Evolutionary conservation across 2,888 invertebrate species (phyloP).

Genomic region (Sphaerophoria rueppellii): DNA sequence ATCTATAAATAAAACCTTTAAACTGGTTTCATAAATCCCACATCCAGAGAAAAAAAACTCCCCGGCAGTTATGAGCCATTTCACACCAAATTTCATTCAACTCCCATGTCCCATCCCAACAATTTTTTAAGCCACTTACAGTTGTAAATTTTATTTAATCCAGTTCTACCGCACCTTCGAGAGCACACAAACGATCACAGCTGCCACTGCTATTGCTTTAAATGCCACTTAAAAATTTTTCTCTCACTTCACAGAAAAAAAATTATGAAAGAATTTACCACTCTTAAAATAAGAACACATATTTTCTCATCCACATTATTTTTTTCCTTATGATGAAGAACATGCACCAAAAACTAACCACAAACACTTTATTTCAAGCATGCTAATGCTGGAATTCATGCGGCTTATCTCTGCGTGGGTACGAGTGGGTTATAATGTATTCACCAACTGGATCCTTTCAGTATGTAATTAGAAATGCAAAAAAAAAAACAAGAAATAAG

Average conservation of each 20-base stretch:
- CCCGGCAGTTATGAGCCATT: background rate
- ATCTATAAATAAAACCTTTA: too few relatives aligned
- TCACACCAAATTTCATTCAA: background rate
- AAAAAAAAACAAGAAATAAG: background rate
- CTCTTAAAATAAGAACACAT: background rate
- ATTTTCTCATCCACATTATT: background rate
- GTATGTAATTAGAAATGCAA: constrained; percentile 8
- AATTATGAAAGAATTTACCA: background rate
- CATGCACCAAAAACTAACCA: constrained; percentile 9
- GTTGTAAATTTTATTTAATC: constrained; percentile 49
- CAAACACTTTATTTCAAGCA: background rate
- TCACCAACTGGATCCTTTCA: constrained; percentile 11
- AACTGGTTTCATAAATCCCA: too few relatives aligned
- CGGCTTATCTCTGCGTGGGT: constrained; percentile 22
- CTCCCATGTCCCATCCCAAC: fast-evolving
- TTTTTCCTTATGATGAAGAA: background rate
- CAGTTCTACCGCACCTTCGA: constrained; percentile 24
- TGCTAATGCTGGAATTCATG: background rate
- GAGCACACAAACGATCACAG: background rate
- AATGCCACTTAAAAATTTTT: background rate
- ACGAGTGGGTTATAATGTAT: constrained; percentile 6
- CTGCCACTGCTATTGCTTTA: background rate
- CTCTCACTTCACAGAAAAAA: background rate
- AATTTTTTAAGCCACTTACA: constrained; percentile 39
- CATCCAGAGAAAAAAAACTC: too few relatives aligned